Evolutionary conservation across 2,888 invertebrate genomes (phyloP).

Genomic region (Minunthozetes semirufus): DNA sequence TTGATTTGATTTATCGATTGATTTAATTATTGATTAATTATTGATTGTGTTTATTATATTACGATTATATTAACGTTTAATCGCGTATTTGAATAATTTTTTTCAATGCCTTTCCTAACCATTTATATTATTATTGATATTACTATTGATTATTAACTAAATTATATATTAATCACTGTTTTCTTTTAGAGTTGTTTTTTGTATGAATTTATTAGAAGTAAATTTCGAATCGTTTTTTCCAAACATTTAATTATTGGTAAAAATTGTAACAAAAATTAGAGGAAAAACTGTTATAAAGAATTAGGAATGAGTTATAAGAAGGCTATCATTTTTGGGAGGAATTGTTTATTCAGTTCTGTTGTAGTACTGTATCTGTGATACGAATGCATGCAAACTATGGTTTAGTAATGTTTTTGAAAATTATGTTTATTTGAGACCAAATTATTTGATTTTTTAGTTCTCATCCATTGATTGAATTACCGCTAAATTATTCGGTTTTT

Average conservation of each 20-base stretch:
- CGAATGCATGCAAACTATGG: slow-evolving; percentile 20
- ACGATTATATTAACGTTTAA: background rate
- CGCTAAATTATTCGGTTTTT: background rate
- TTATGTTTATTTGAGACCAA: background rate
- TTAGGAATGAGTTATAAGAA: background rate
- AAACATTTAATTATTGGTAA: background rate
- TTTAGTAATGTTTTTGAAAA: background rate
- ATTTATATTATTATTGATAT: background rate
- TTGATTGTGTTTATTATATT: slow-evolving; percentile 19
- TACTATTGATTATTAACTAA: too few species aligned
- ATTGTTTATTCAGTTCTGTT: background rate
- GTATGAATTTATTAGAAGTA: slow-evolving; percentile 11
- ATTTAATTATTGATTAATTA: background rate
- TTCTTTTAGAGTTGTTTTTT: slow-evolving; percentile 5
- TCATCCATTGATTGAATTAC: background rate
- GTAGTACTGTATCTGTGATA: slow-evolving; percentile 11
- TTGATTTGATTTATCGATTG: background rate
- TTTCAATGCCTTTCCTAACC: slow-evolving; percentile 1
- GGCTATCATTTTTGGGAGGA: too few species aligned
- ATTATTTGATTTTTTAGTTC: too few species aligned
- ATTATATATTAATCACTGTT: slow-evolving; percentile 21
- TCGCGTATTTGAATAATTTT: background rate
- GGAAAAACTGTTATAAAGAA: too few species aligned
- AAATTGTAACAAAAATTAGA: background rate
- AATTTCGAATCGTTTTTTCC: background rate